A percentile compares a stretch with the other conserved stretches of the same genome.
phyloP scores from a whole-genome alignment of 1,140 invertebrate genomes.

The Lucilia cuprina region DNA sequence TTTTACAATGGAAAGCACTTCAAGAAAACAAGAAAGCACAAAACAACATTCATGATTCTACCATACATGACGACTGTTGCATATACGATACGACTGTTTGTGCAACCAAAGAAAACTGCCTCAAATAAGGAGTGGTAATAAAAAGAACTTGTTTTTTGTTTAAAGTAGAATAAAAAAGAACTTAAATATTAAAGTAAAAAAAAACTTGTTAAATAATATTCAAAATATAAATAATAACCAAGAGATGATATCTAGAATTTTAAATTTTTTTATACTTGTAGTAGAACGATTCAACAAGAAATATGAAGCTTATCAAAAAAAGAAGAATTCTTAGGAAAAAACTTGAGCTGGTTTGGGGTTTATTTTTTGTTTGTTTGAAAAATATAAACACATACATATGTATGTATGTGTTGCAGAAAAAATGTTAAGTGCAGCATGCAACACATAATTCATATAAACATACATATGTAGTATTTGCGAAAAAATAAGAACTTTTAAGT shows the following conservation, averaged over 20 bases:
- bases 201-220: slow-evolving; percentile 33
- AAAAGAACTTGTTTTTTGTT: not conserved
- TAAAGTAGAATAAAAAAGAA: not conserved
- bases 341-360: not conserved
- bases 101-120: not conserved
- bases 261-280: not conserved
- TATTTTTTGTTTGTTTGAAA: not conserved
- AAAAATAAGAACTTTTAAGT: not conserved
- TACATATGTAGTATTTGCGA: not conserved
- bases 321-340: not conserved
- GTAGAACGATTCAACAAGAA: not conserved
- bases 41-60: not conserved
- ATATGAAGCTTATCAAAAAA: not conserved
- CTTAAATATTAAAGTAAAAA: not conserved
- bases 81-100: too few relatives aligned
- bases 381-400: not conserved
- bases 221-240: slow-evolving; percentile 33
- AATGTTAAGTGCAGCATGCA: slow-evolving; percentile 24
- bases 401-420: not conserved
- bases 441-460: slow-evolving; percentile 19
- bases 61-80: not conserved
- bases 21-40: not conserved
- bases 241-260: slow-evolving; percentile 26
- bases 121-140: slow-evolving; percentile 22
- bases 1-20: not conserved